Conservation (phyloP, 37 sponge, comb jelly and placozoan species). For the Beroe forskalii region DNA sequence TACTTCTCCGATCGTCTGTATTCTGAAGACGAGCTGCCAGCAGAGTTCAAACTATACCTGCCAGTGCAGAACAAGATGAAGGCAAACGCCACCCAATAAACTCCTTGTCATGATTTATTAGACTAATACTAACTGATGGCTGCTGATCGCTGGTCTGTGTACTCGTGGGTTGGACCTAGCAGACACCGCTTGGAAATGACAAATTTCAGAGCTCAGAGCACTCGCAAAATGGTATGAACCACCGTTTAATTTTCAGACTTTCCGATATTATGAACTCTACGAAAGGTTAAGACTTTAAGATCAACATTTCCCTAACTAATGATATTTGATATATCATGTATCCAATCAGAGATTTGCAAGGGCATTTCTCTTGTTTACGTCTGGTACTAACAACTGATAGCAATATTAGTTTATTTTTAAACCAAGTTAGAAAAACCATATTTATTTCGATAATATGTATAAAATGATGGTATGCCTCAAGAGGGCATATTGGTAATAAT, state of each 20-base stretch:
- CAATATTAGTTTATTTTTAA: not conserved
- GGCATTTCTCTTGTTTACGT: not conserved
- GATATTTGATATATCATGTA: too few relatives aligned
- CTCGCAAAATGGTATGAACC: too few relatives aligned
- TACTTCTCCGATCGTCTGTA: constrained; percentile 98
- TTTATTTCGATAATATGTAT: too few relatives aligned
- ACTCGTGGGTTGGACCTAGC: too few relatives aligned
- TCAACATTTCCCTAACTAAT: not conserved
- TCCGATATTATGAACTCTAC: not conserved
- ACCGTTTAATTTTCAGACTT: not conserved
- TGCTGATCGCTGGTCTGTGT: not conserved
- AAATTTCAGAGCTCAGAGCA: too few relatives aligned
- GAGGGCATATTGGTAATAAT: not conserved
- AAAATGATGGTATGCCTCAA: not conserved
- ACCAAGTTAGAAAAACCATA: not conserved
- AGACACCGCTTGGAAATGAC: too few relatives aligned
- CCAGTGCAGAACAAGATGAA: constrained; percentile 80
- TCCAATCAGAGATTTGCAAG: not conserved
- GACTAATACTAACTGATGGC: not conserved
- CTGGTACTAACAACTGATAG: too few relatives aligned
- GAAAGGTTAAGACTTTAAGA: not conserved
- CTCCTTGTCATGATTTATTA: not conserved
- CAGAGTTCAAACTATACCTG: constrained; percentile 98
- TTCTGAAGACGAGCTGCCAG: constrained; percentile 95
- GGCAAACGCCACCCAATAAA: constrained; percentile 45